Conservation (phyloP, 1,140 invertebrate genomes). For the Tetraneura akinire region DNA sequence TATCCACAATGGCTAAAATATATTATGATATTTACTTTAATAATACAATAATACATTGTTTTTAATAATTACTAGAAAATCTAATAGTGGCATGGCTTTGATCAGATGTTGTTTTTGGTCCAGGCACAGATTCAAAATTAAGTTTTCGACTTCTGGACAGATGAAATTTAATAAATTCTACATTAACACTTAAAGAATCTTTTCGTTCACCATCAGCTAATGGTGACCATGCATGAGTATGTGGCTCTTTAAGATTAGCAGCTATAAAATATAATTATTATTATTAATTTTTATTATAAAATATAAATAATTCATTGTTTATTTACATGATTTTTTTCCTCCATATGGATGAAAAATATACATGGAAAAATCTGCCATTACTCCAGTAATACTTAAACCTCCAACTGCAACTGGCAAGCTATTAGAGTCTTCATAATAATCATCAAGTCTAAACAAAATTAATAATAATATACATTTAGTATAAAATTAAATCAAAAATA, state of each 20-base stretch:
- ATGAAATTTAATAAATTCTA: slow-evolving; percentile 96
- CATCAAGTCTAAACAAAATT: slow-evolving; percentile 37
- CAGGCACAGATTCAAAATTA: slow-evolving; percentile 65
- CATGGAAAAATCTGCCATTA: slow-evolving; percentile 92
- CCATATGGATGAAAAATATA: slow-evolving; percentile 98
- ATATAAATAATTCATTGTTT: not conserved
- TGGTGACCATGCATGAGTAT: slow-evolving; percentile 70
- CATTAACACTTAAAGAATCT: slow-evolving; percentile 93
- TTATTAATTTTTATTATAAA: not conserved
- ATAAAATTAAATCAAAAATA: not conserved
- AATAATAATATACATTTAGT: not conserved
- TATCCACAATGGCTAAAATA: slow-evolving; percentile 81
- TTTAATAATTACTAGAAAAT: slow-evolving; percentile 78
- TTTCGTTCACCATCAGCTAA: slow-evolving; percentile 86
- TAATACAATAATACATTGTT: not conserved
- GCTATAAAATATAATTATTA: slow-evolving; percentile 32
- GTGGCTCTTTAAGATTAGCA: slow-evolving; percentile 70
- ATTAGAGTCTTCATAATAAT: slow-evolving; percentile 59
- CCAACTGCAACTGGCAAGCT: slow-evolving; percentile 68
- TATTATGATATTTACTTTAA: not conserved
- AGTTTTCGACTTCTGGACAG: slow-evolving; percentile 84
- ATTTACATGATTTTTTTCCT: slow-evolving; percentile 75
- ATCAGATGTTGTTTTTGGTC: slow-evolving; percentile 62
- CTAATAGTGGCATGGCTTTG: slow-evolving; percentile 78
- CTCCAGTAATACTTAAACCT: slow-evolving; percentile 90